phyloP scores from a whole-genome alignment of 37 sponge, comb jelly and placozoan species.

The Geodia barretti region DNA sequence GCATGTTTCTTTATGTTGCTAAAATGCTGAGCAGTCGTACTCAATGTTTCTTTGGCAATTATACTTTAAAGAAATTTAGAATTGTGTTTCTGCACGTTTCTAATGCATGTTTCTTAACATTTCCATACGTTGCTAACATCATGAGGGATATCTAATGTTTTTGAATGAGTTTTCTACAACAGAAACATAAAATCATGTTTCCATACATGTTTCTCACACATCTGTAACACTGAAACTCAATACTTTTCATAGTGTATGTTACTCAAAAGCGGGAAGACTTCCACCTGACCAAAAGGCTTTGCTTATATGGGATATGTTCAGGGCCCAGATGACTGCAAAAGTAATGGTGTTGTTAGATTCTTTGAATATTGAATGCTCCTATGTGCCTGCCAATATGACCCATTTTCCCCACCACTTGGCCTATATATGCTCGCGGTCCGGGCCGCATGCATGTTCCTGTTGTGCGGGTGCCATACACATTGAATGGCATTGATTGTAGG shows the following conservation, averaged over 20 bases:
- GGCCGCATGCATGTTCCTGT: no score
- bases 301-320: slow-evolving; percentile 61
- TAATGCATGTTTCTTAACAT: no score
- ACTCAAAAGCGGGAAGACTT: slow-evolving; percentile 9
- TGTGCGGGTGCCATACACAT: no score
- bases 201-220: background rate
- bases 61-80: no score
- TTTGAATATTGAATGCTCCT: slow-evolving; percentile 28
- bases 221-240: background rate
- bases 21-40: no score
- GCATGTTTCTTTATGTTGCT: no score
- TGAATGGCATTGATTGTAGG: no score
- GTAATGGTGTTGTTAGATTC: slow-evolving; percentile 23
- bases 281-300: slow-evolving; percentile 37
- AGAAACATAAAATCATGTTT: background rate
- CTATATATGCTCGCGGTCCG: no score
- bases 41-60: no score
- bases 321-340: slow-evolving; percentile 56
- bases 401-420: slow-evolving; percentile 54
- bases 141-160: background rate
- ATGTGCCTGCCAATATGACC: slow-evolving; percentile 71
- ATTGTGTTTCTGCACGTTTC: no score
- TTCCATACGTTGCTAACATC: no score
- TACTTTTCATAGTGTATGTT: slow-evolving; percentile 11
- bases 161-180: background rate